These are phyloP conservation scores for Dinocampus coccinellae DNA, from an alignment of 2,888 invertebrate species.

Conservation along the genomic window DNA sequence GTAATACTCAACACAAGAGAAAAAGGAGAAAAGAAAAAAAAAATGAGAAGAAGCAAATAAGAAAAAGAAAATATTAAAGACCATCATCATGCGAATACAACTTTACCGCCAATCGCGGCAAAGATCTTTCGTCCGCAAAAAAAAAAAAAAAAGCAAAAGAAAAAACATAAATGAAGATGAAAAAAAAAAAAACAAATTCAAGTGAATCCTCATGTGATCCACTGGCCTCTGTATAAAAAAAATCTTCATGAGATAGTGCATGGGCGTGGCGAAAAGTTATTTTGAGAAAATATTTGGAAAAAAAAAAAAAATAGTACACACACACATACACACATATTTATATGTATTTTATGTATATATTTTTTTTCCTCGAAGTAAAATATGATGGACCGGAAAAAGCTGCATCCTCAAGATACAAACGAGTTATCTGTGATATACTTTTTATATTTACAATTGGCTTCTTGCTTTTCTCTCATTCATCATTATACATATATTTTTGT, in stretches of 20 bases:
- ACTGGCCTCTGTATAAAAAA: neutral
- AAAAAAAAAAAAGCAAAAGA: too few relatives aligned
- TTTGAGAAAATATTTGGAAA: neutral
- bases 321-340: neutral
- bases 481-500: neutral
- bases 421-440: constrained; percentile 13
- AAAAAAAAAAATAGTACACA: neutral
- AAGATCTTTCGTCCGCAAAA: too few relatives aligned
- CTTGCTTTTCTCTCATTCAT: neutral
- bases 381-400: constrained; percentile 25
- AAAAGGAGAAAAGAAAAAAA: too few relatives aligned
- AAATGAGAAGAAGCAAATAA: neutral
- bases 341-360: neutral
- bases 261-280: neutral
- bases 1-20: too few relatives aligned
- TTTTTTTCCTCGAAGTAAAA: neutral
- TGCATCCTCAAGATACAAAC: constrained; percentile 25
- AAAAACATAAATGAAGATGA: neutral
- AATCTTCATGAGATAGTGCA: neutral
- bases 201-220: neutral
- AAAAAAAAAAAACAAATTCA: neutral
- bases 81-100: too few relatives aligned
- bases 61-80: too few relatives aligned
- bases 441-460: constrained; percentile 11
- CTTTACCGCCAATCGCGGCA: too few relatives aligned